Base-by-base conservation (phyloP, 2,797 vertebrate species). In the Geotrypetes seraphini region DNA sequence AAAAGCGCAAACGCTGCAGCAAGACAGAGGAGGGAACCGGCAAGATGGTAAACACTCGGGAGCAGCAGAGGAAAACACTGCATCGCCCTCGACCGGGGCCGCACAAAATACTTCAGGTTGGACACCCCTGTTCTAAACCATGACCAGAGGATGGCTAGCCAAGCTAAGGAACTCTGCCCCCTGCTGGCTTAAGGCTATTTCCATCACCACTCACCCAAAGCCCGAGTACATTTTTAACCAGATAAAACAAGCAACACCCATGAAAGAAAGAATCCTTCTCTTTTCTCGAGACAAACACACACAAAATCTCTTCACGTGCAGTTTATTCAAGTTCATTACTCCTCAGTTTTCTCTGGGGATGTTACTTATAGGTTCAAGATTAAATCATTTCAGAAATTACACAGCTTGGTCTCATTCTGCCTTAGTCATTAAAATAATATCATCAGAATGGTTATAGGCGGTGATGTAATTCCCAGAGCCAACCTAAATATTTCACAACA, bases 341-440 rank as follows among this genome's bases (percentile, higher is more conserved):
- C 19, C 33, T 9, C 3, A 37, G 4, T 17, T 29, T 13, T 33
- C 32, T 46, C 37, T 24, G 0, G 7, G 41, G 47, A 35, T 12
- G 20, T 22, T 16, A n/a, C n/a, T n/a, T 1, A 1, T 10, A 12
- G 19, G 25, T 16, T 3, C 35, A 28, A 44, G 43, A 10, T 35
- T 12, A 3, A 20, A 10, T 7, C 16, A 56, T 43, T 46, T 24
- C n/a, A 22, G 27, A 46, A 44, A 47, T 50, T 25, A 41, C 19
- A 35, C 31, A 1, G 4, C 14, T 36, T 14, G 22, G 36, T 30
- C 57, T 39, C 15, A 10, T 17, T 18, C 33, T 15, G 38, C 25
- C 47, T 43, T 44, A 60, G 36, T 56, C 59, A 60, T 56, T n/a
- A n/a, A 43, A 36, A 37, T 48, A 48, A 37, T 48, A 48, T n/a